Conservation (phyloP, 2,888 invertebrate species). For the Liposcelis brunnea region DNA sequence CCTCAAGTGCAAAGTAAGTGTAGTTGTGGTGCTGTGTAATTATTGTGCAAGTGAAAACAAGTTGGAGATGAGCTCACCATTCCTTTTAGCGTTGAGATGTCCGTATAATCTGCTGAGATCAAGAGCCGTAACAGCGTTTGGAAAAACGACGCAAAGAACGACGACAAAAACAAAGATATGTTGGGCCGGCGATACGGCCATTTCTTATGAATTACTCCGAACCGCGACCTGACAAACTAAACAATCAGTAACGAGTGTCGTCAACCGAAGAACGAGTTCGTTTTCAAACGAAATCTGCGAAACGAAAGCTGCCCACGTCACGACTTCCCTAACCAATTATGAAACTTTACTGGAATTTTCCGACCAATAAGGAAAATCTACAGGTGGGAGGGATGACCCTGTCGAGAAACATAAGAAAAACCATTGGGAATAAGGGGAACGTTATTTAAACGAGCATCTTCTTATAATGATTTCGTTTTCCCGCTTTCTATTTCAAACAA, state of each 20-base stretch:
- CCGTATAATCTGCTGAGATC: slow-evolving; percentile 70
- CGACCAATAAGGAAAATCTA: slow-evolving; percentile 6
- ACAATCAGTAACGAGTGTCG: too few species aligned
- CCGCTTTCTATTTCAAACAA: too few species aligned
- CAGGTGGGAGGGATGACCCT: slow-evolving; percentile 5
- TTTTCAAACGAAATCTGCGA: too few species aligned
- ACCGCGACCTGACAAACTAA: too few species aligned
- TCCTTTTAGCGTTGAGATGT: slow-evolving; percentile 50
- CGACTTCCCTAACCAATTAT: neutral
- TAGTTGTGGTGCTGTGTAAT: neutral
- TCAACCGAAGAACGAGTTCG: too few species aligned
- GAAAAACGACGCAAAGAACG: slow-evolving; percentile 39
- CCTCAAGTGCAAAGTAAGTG: too few species aligned
- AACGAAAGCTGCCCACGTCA: slow-evolving; percentile 1
- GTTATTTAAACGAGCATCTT: too few species aligned
- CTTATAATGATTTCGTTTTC: too few species aligned
- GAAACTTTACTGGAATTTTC: neutral
- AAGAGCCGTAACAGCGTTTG: slow-evolving; percentile 48
- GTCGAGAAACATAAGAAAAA: too few species aligned
- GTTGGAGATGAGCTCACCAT: slow-evolving; percentile 35
- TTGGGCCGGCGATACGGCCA: too few species aligned
- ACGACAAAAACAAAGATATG: slow-evolving; percentile 23
- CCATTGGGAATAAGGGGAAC: too few species aligned
- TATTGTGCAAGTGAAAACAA: neutral
- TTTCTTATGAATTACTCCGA: too few species aligned